Evolutionary conservation across 2,113 vertebrate genomes (phyloP).

Genomic region (Sylvilagus bachmani): DNA sequence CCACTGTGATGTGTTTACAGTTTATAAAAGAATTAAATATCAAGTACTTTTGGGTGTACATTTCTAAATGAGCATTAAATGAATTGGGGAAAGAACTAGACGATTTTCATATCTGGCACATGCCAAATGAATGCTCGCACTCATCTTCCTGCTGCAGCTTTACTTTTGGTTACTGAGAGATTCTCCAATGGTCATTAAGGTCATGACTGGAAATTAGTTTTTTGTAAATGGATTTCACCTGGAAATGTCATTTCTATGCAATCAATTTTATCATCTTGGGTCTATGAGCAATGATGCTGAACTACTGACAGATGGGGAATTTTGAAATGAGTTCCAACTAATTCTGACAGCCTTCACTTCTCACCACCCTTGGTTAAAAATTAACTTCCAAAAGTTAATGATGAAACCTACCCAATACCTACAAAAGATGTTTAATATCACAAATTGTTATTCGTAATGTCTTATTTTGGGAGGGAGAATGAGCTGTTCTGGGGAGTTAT

Average conservation of each 20-base stretch:
- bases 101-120: conserved; percentile 21
- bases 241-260: conserved; percentile 70
- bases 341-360: conserved; percentile 79
- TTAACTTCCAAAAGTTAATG: conserved; percentile 67
- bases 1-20: conserved; percentile 73
- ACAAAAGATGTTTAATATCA: conserved; percentile 71
- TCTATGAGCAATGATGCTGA: conserved; percentile 69
- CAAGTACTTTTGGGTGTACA: conserved; percentile 68
- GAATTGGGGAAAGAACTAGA: conserved; percentile 34
- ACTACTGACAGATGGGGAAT: conserved; percentile 78
- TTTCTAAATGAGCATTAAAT: conserved; percentile 76
- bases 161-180: conserved; percentile 14
- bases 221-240: conserved; percentile 79
- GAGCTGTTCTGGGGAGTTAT: conserved; percentile 17
- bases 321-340: conserved; percentile 78
- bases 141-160: conserved; percentile 49
- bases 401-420: conserved; percentile 65
- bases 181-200: conserved; percentile 49
- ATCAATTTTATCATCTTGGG: conserved; percentile 64
- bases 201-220: conserved; percentile 49
- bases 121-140: conserved; percentile 41
- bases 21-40: conserved; percentile 68
- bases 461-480: conserved; percentile 55
- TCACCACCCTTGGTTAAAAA: conserved; percentile 74
- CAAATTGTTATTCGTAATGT: conserved; percentile 58